phyloP scores from a whole-genome alignment of 2,888 invertebrate genomes.

The Eupithecia exiguata region DNA sequence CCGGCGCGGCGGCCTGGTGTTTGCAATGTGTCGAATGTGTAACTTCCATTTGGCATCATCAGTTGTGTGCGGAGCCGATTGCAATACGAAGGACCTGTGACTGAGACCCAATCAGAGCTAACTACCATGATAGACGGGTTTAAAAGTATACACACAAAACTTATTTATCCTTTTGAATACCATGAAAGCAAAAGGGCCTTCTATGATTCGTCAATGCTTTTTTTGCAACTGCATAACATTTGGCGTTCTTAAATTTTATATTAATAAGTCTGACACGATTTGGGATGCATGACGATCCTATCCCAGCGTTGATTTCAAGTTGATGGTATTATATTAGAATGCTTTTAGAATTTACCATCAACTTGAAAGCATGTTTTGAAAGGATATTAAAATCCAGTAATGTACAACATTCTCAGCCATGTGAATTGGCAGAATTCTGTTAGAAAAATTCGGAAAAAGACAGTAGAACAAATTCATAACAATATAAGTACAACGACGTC shows the following conservation, averaged over 20 bases:
- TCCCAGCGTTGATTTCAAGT: neutral
- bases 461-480: neutral
- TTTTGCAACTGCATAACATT: neutral
- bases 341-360: neutral
- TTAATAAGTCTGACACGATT: neutral
- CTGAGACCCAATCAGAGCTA: neutral
- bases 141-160: too few relatives aligned
- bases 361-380: too few relatives aligned
- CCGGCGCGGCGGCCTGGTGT: constrained; percentile 51
- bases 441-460: neutral
- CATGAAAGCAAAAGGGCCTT: neutral
- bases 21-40: constrained; percentile 57
- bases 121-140: neutral
- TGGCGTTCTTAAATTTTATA: neutral
- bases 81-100: constrained; percentile 13
- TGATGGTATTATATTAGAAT: neutral
- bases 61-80: constrained; percentile 35
- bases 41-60: constrained; percentile 46
- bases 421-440: neutral
- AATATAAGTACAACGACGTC: neutral
- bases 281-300: neutral
- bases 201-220: neutral
- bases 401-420: neutral
- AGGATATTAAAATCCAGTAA: too few relatives aligned
- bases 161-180: too few relatives aligned